A percentile compares a stretch with the other conserved stretches of the same genome.
Evolutionary conservation across 2,113 vertebrate species (phyloP).

Genomic region (Dicaeum eximium): DNA sequence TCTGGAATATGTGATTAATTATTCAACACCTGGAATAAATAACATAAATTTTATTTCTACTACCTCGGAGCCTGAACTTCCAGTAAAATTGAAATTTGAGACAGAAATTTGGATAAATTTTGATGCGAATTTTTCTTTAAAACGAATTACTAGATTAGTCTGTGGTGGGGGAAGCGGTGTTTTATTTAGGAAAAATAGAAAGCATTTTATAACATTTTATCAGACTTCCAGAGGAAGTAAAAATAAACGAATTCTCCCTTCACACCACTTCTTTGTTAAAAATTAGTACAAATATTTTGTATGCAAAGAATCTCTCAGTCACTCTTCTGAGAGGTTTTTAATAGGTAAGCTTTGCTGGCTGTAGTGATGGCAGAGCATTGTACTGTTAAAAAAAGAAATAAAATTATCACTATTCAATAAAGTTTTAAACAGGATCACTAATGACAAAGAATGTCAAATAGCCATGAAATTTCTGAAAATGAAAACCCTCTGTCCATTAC

Average conservation of each 20-base stretch:
- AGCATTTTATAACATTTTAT: neutral
- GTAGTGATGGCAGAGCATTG: neutral
- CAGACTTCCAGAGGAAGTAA: neutral
- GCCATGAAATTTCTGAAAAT: neutral
- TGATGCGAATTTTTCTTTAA: neutral
- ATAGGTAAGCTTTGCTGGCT: neutral
- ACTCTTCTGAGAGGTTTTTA: neutral
- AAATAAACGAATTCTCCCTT: neutral
- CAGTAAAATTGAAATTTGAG: neutral
- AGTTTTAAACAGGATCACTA: neutral
- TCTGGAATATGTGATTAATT: neutral
- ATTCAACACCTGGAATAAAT: neutral
- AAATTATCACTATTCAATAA: neutral
- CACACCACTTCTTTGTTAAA: neutral
- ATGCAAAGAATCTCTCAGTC: neutral
- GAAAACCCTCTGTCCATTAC: slow-evolving; percentile 25
- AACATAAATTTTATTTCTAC: neutral
- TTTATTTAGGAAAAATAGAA: neutral
- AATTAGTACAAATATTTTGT: neutral
- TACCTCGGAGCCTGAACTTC: neutral
- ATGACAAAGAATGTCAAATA: neutral
- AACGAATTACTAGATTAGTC: neutral
- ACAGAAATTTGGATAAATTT: neutral
- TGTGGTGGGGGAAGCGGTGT: rapidly evolving
- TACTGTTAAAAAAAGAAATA: neutral